phyloP scores from a whole-genome alignment of 2,888 invertebrate species.

The Chymomyza fuscimana region DNA sequence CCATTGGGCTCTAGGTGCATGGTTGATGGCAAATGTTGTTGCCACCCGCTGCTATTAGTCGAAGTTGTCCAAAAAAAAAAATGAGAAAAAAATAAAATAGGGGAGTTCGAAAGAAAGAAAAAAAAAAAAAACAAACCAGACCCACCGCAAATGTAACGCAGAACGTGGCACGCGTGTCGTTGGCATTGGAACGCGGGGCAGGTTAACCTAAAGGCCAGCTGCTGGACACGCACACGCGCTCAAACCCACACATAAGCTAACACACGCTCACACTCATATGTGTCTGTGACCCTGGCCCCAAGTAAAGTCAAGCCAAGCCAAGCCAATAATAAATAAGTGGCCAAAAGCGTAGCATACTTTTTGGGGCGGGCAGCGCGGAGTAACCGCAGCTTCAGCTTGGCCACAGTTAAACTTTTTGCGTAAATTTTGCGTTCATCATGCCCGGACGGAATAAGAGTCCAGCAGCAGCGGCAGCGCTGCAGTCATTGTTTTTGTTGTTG shows the following conservation, averaged over 20 bases:
- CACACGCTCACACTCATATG: too few relatives aligned
- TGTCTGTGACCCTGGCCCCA: not conserved
- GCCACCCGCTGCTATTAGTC: slow-evolving; percentile 46
- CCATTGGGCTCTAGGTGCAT: slow-evolving; percentile 1
- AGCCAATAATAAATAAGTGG: slow-evolving; percentile 72
- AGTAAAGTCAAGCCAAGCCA: slow-evolving; percentile 13
- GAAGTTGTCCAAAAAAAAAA: slow-evolving; percentile 31
- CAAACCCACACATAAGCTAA: slow-evolving; percentile 1
- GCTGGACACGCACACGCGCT: not conserved
- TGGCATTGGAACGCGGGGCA: slow-evolving; percentile 16
- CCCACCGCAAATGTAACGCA: slow-evolving; percentile 12
- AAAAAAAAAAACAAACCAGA: not conserved
- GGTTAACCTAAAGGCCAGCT: slow-evolving; percentile 48
- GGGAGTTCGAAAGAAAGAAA: not conserved
- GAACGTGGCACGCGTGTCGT: not conserved
- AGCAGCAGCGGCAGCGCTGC: not conserved
- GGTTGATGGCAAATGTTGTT: not conserved
- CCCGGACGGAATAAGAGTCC: not conserved
- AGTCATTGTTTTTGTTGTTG: slow-evolving; percentile 4
- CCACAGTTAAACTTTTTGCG: slow-evolving; percentile 58
- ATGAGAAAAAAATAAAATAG: not conserved
- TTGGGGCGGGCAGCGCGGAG: slow-evolving; percentile 37
- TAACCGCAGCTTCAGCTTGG: not conserved
- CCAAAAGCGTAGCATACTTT: slow-evolving; percentile 61
- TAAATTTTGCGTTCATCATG: slow-evolving; percentile 53